Evolutionary conservation across 2,888 invertebrate species (phyloP).

Genomic region (Noctuana brunneofusca): DNA sequence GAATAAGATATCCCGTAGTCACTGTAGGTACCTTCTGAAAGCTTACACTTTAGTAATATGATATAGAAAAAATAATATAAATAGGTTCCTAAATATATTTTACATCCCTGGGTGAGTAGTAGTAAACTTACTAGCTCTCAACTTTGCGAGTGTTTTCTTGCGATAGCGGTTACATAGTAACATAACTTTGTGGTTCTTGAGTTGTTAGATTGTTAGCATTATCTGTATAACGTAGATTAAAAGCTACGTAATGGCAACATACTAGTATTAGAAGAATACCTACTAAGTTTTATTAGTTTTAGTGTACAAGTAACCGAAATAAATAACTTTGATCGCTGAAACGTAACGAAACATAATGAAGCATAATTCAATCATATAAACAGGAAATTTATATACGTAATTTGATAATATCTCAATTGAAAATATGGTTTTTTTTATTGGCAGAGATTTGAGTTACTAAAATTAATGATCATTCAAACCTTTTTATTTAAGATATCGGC

Average conservation of each 20-base stretch:
- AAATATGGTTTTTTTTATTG: background rate
- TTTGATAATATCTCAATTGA: background rate
- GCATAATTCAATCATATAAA: background rate
- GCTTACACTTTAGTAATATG: too few relatives aligned
- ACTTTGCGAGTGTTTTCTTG: background rate
- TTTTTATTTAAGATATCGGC: constrained; percentile 32
- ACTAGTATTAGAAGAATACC: background rate
- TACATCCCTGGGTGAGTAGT: background rate
- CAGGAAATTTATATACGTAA: background rate
- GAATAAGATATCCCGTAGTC: too few relatives aligned
- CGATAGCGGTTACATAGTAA: background rate
- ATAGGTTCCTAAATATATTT: too few relatives aligned
- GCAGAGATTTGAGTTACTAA: background rate
- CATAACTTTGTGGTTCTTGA: background rate
- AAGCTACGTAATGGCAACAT: background rate
- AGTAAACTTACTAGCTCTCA: background rate
- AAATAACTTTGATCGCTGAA: too few relatives aligned
- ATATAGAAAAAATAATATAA: too few relatives aligned
- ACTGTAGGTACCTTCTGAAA: too few relatives aligned
- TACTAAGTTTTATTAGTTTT: too few relatives aligned
- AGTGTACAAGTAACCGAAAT: too few relatives aligned
- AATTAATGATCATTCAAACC: background rate
- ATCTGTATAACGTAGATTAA: background rate
- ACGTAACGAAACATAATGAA: too few relatives aligned
- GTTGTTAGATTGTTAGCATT: background rate